phyloP scores from a whole-genome alignment of 2,797 vertebrate genomes.

The Crocidura indochinensis region DNA sequence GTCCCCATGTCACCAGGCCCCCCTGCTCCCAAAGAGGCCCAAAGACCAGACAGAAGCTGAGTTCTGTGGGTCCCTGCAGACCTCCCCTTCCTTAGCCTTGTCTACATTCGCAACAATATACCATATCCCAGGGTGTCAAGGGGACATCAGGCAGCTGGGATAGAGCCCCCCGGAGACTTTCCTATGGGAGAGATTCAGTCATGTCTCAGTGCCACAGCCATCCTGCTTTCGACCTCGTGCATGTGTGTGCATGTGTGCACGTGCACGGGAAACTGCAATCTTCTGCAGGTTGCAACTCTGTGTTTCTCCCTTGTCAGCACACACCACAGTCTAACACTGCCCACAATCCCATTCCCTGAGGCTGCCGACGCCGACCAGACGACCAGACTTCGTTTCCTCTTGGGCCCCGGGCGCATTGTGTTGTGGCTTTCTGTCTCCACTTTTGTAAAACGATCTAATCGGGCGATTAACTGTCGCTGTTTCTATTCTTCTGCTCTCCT shows the following conservation, averaged over 20 bases:
- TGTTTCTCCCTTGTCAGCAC: rapidly evolving
- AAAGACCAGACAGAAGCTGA: background rate
- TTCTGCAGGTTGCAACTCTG: background rate
- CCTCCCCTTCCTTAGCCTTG: background rate
- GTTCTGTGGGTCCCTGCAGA: background rate
- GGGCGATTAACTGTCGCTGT: background rate
- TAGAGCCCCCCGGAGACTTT: background rate
- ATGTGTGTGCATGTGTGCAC: background rate
- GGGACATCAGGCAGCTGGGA: background rate
- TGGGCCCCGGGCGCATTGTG: too few species aligned
- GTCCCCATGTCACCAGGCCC: too few species aligned
- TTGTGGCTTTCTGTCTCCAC: rapidly evolving
- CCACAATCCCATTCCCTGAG: background rate
- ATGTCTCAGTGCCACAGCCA: background rate
- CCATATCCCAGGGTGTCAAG: background rate
- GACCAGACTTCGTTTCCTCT: too few species aligned
- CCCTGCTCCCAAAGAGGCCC: too few species aligned
- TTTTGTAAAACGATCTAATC: background rate
- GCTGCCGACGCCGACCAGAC: background rate
- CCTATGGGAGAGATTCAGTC: rapidly evolving
- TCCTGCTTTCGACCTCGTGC: background rate
- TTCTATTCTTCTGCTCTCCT: too few species aligned
- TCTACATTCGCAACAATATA: background rate
- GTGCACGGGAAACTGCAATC: background rate
- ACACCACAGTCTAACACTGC: background rate